Evolutionary conservation across 1,140 invertebrate species (phyloP).

Genomic region (Hypothenemus hampei): DNA sequence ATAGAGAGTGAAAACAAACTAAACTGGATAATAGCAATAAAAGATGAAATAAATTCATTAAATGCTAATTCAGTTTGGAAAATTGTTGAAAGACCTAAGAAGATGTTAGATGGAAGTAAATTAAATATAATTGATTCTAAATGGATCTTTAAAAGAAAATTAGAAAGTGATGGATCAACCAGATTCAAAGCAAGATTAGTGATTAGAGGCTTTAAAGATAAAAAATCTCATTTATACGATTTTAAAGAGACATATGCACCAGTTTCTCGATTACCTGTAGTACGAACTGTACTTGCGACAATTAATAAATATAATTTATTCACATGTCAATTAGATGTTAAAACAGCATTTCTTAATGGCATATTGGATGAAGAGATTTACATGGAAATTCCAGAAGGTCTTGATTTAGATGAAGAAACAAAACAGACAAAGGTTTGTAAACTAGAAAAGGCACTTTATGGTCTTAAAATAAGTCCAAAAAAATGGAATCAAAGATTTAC

Average conservation of each 20-base stretch:
- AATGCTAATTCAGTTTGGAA: too few relatives aligned
- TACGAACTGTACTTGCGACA: background rate
- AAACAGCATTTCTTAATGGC: background rate
- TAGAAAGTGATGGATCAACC: too few relatives aligned
- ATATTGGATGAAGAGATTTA: background rate
- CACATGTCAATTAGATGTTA: background rate
- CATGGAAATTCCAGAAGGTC: conserved; percentile 7
- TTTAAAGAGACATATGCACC: conserved; percentile 2
- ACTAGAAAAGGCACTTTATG: conserved; percentile 6
- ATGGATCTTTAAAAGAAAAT: too few relatives aligned
- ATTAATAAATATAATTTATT: conserved; percentile 5
- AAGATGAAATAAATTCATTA: too few relatives aligned
- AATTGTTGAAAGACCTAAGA: too few relatives aligned
- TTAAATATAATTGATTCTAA: too few relatives aligned
- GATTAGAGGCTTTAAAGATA: too few relatives aligned
- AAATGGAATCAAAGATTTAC: conserved; percentile 3
- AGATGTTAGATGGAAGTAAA: too few relatives aligned
- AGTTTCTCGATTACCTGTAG: background rate
- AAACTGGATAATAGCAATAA: too few relatives aligned
- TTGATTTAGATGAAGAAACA: background rate
- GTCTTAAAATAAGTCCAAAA: background rate
- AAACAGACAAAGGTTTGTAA: background rate
- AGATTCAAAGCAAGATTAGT: too few relatives aligned
- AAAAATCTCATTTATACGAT: too few relatives aligned
- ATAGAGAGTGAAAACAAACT: too few relatives aligned